Base-by-base conservation (phyloP, 2,888 invertebrate genomes). In the Pinctada fucata region DNA sequence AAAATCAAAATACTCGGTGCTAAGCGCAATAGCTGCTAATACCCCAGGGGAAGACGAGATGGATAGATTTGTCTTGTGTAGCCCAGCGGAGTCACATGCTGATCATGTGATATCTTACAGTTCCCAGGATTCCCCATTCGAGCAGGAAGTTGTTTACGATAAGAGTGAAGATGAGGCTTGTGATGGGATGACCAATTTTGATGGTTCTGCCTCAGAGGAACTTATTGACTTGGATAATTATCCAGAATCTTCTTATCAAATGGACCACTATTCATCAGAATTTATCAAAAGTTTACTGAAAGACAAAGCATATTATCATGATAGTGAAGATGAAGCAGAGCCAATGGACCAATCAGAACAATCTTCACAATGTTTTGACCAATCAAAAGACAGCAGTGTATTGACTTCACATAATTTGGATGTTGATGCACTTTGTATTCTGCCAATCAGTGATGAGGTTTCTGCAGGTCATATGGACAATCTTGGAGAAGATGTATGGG, bases 31-130 rank as follows among this genome's bases (percentile, higher is more conserved):
- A 79, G 83, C 85, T 45, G 86, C 85, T 47, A 86, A 85, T 72
- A 86, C 85, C 3, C 86, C 85, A 31, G 84, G 84, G 8, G 85
- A 86, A 8, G 86, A 86, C 72, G 83, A 83, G 49, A 82, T 82
- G 13, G 83, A 84, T 64, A 81, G 85, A n/a, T 84, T 85, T 76
- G 79, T 82, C 2, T 65, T 85, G 5, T 71, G 82, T 2, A 83
- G 82, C 64, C 85, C 85, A 2, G 85, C 52, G 3, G 58, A 58
- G 58, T 58, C 58, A 10, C 58, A 58, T 6, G 58, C 58, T 6
- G 58, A 58, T 10, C 58, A 58, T 58, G 13, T 13, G 8, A 58
- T 58, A 10, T 58, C 58, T 10, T 58, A 13, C 13, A 13, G 13
- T 58, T 58, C 58, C 6, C 58, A 58, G 13, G 58, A 58, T 58